Conservation (phyloP, 2,113 vertebrate species). For the Ictidomys tridecemlineatus region DNA sequence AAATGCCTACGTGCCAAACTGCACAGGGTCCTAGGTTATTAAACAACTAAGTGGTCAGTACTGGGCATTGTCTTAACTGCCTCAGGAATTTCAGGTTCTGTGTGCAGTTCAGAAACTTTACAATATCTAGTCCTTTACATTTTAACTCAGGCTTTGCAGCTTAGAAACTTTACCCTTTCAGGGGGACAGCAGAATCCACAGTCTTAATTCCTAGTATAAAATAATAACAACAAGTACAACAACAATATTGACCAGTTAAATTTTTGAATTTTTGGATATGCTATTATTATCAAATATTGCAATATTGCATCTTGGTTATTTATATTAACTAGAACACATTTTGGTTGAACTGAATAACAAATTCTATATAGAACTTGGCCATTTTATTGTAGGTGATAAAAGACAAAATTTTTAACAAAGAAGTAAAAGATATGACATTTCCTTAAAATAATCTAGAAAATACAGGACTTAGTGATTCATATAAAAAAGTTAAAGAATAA, state of each 20-base stretch:
- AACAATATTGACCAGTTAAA: neutral
- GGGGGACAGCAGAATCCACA: neutral
- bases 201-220: neutral
- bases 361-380: neutral
- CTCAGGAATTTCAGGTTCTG: no score
- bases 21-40: no score
- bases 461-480: conserved; percentile 86
- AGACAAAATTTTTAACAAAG: conserved; percentile 14
- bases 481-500: conserved; percentile 88
- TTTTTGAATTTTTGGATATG: neutral
- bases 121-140: no score
- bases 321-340: neutral
- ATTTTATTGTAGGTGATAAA: conserved; percentile 13
- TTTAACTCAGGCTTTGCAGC: no score
- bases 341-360: conserved; percentile 44
- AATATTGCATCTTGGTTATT: neutral
- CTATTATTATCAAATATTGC: neutral
- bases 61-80: no score
- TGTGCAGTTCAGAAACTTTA: no score
- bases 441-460: conserved; percentile 75
- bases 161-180: no score
- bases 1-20: no score
- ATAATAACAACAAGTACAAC: neutral
- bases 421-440: conserved; percentile 52
- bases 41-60: no score